Conservation (phyloP, 2,113 vertebrate genomes). For the Anhinga anhinga region DNA sequence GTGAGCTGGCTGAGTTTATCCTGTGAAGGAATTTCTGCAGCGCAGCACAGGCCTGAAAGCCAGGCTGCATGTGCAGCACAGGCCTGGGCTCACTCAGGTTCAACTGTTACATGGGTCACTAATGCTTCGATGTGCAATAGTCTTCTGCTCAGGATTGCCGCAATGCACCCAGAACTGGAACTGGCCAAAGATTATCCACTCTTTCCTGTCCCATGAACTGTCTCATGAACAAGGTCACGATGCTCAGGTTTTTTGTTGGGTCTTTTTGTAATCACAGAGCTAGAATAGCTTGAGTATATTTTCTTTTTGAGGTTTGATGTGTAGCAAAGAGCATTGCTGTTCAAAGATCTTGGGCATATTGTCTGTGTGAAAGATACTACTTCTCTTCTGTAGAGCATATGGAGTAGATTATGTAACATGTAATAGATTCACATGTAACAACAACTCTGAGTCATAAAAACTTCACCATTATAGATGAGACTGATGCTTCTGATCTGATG, state of each 20-base stretch:
- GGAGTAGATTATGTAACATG: not conserved
- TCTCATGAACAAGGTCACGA: not conserved
- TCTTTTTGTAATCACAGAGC: not conserved
- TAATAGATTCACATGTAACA: not conserved
- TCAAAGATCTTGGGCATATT: not conserved
- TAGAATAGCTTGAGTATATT: not conserved
- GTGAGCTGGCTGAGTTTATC: not conserved
- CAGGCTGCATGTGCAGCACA: not conserved
- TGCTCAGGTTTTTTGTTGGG: not conserved
- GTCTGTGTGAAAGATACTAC: not conserved
- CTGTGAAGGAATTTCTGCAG: too few relatives aligned
- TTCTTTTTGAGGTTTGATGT: not conserved
- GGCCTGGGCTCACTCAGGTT: not conserved
- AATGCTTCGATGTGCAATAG: not conserved
- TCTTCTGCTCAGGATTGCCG: not conserved
- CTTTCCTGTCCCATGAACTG: not conserved
- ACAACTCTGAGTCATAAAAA: not conserved
- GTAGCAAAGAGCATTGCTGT: not conserved
- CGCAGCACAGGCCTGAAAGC: not conserved
- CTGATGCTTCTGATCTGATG: not conserved
- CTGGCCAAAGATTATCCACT: not conserved
- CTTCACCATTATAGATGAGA: not conserved
- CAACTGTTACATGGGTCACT: accelerated
- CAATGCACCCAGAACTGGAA: not conserved
- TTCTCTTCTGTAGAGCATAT: not conserved